phyloP scores from a whole-genome alignment of 2,888 invertebrate genomes.

The Cyclophora albipunctata region DNA sequence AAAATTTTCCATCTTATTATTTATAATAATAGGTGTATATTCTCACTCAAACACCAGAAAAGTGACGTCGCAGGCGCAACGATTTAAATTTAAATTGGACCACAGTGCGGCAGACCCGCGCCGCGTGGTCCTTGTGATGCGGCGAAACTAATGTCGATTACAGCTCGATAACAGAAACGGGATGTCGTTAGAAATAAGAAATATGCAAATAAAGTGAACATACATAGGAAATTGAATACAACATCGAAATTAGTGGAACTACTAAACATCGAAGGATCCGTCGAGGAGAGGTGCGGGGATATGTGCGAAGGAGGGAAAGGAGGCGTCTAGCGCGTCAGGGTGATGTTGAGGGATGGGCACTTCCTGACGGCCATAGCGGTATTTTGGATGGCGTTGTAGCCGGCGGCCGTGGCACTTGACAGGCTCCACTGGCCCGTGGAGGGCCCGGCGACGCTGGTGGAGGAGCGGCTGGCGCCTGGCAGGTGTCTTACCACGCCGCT shows the following conservation, averaged over 20 bases:
- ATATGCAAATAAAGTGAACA: constrained; percentile 43
- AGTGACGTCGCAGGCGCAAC: neutral
- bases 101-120: neutral
- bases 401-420: constrained; percentile 68
- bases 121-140: neutral
- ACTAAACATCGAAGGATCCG: constrained; percentile 34
- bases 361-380: constrained; percentile 79
- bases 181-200: neutral
- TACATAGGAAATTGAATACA: constrained; percentile 28
- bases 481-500: constrained; percentile 95
- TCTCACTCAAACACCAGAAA: neutral
- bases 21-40: constrained; percentile 12
- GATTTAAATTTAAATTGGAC: neutral
- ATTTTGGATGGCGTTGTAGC: constrained; percentile 69
- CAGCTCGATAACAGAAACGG: neutral
- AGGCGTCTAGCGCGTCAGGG: constrained; percentile 73
- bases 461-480: constrained; percentile 77
- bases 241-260: constrained; percentile 44
- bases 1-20: constrained; percentile 29
- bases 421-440: constrained; percentile 71
- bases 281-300: neutral
- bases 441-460: constrained; percentile 62
- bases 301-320: neutral
- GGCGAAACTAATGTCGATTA: neutral
- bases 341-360: constrained; percentile 85